Evolutionary conservation across 2,888 invertebrate genomes (phyloP).

Genomic region (Spicauda simplicius): DNA sequence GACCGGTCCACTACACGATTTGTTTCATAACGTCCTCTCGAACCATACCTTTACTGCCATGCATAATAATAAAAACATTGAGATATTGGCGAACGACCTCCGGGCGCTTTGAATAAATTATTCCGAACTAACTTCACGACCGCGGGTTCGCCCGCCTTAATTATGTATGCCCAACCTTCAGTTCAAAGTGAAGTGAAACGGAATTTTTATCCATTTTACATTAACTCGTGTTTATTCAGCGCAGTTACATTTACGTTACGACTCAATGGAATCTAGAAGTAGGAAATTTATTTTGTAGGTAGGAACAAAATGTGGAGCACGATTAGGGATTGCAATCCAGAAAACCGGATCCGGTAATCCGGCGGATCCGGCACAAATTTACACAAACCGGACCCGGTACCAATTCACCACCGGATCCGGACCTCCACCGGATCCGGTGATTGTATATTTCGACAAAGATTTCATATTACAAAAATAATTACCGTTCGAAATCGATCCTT

Average conservation of each 20-base stretch:
- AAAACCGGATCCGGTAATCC: no score
- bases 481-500: no score
- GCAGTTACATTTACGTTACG: constrained; percentile 1
- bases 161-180: constrained; percentile 20
- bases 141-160: constrained; percentile 19
- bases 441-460: no score
- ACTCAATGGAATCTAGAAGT: constrained; percentile 6
- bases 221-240: constrained; percentile 14
- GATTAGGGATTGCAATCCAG: no score
- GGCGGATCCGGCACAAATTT: no score
- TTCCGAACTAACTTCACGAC: constrained; percentile 18
- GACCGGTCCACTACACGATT: no score
- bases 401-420: no score
- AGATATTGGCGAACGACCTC: constrained; percentile 14
- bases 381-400: no score
- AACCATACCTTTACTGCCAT: neutral
- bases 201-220: constrained; percentile 32
- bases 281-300: neutral
- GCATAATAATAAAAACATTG: neutral
- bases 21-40: no score
- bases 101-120: constrained; percentile 20
- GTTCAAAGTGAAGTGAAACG: constrained; percentile 24
- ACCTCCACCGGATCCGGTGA: no score
- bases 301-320: no score
- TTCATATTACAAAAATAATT: no score